Evolutionary conservation across 2,797 vertebrate species (phyloP).

Genomic region (Leptatherina wallacei): DNA sequence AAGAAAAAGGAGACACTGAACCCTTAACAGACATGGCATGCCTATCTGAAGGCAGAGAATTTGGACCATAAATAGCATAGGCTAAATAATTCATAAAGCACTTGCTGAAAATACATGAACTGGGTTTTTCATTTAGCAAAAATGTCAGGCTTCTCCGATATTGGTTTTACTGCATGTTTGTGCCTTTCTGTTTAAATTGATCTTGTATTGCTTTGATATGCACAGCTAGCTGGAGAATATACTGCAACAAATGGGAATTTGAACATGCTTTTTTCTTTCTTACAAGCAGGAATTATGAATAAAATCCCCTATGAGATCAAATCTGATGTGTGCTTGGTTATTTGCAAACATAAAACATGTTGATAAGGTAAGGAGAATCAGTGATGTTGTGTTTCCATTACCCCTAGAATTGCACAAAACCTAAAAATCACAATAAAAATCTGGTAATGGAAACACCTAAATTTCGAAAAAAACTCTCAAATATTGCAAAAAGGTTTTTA

Average conservation of each 20-base stretch:
- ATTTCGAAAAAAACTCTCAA: too few species aligned
- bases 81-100: constrained; percentile 77
- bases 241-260: constrained; percentile 6
- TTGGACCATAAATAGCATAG: constrained; percentile 74
- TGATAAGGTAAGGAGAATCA: background rate
- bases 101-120: constrained; percentile 71
- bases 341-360: background rate
- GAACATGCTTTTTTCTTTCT: background rate
- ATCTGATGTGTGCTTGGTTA: background rate
- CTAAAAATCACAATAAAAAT: too few species aligned
- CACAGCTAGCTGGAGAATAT: constrained; percentile 3
- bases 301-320: background rate
- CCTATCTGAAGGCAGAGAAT: constrained; percentile 79
- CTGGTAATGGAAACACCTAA: too few species aligned
- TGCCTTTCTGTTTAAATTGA: background rate
- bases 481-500: too few species aligned
- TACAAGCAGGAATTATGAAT: background rate
- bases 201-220: constrained; percentile 7
- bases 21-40: constrained; percentile 75
- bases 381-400: background rate
- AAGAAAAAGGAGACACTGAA: constrained; percentile 62
- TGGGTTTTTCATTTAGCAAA: constrained; percentile 37
- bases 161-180: constrained; percentile 25
- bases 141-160: constrained; percentile 40
- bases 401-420: too few species aligned